phyloP scores from a whole-genome alignment of 2,888 invertebrate species.

The Agapostemon virescens region DNA sequence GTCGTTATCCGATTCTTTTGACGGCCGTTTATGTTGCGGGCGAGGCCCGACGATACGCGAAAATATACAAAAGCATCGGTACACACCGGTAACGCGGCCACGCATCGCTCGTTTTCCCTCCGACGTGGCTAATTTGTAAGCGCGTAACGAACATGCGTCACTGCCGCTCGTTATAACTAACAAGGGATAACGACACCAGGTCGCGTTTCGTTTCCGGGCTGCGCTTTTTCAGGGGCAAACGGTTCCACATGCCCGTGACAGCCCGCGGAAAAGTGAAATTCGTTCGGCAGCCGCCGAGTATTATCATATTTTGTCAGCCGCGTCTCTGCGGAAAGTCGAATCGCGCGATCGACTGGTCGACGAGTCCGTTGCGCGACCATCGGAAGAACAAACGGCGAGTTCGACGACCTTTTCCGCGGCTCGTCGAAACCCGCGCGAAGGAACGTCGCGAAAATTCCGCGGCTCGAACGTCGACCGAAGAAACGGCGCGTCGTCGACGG shows the following conservation, averaged over 20 bases:
- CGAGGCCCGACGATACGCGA: not conserved
- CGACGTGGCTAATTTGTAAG: slow-evolving; percentile 67
- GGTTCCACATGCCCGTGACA: slow-evolving; percentile 31
- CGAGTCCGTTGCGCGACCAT: not conserved
- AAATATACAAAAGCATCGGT: not conserved
- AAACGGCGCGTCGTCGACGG: not conserved
- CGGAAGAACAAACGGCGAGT: not conserved
- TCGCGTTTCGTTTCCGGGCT: slow-evolving; percentile 50
- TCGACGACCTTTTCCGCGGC: not conserved
- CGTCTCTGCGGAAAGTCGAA: not conserved
- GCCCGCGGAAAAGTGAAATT: slow-evolving; percentile 29
- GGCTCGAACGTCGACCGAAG: not conserved
- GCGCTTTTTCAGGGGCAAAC: slow-evolving; percentile 51
- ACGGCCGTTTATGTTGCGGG: not conserved
- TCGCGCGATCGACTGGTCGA: not conserved
- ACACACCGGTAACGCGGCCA: slow-evolving; percentile 23
- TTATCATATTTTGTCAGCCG: slow-evolving; percentile 15
- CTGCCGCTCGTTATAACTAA: slow-evolving; percentile 76
- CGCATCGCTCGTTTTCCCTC: slow-evolving; percentile 41
- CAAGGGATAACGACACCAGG: slow-evolving; percentile 77
- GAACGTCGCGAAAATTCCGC: not conserved
- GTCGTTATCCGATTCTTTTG: not conserved
- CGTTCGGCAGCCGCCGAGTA: not conserved
- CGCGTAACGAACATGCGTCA: slow-evolving; percentile 68
- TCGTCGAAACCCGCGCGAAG: not conserved